A percentile compares a stretch with the other conserved stretches of the same genome.
These are phyloP conservation scores for Bombus terrestris DNA, from an alignment of 1,140 invertebrate species.

Conservation along the genomic window DNA sequence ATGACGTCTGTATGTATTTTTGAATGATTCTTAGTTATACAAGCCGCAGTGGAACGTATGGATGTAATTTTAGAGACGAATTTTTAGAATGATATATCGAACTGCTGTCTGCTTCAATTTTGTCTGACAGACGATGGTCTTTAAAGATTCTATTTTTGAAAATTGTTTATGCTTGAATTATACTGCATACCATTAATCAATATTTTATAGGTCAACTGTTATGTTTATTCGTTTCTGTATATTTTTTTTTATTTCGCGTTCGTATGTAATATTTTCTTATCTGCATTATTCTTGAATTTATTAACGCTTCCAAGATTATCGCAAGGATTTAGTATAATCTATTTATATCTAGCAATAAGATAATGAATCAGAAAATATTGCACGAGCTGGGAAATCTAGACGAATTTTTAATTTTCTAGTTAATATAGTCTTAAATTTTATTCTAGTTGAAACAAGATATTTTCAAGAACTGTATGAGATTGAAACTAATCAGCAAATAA, in stretches of 20 bases:
- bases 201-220: not conserved
- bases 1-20: not conserved
- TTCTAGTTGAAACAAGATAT: not conserved
- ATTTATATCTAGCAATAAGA: not conserved
- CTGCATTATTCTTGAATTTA: not conserved
- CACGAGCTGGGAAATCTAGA: not conserved
- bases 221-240: too few species aligned
- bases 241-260: too few species aligned
- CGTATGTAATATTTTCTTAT: too few species aligned
- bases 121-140: not conserved
- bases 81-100: not conserved
- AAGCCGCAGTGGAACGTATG: not conserved
- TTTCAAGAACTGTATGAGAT: not conserved
- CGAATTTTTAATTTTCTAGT: not conserved
- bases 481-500: not conserved
- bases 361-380: not conserved
- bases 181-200: not conserved
- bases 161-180: too few species aligned
- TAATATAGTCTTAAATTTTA: not conserved
- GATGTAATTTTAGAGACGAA: not conserved
- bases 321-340: not conserved
- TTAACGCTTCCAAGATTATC: not conserved
- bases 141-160: too few species aligned
- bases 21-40: not conserved
- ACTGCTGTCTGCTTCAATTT: not conserved